A percentile compares a stretch with the other conserved stretches of the same genome.
Evolutionary conservation across 2,888 invertebrate species (phyloP).

Genomic region (Autographa gamma): DNA sequence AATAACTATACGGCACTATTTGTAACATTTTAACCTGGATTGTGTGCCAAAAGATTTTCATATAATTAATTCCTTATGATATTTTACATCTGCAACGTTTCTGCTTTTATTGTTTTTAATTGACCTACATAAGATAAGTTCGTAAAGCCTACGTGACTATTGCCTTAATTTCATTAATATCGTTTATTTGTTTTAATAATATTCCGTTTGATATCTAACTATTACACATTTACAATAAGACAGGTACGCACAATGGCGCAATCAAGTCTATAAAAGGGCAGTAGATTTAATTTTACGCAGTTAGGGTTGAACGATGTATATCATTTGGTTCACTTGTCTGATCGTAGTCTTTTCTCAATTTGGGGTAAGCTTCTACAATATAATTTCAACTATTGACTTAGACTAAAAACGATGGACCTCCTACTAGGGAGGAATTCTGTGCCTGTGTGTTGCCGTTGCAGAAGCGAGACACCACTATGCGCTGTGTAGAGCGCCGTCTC

Average conservation of each 20-base stretch:
- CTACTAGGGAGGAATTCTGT: too few species aligned
- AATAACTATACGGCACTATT: too few species aligned
- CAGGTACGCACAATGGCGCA: conserved; percentile 51
- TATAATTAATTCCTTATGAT: too few species aligned
- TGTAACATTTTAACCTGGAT: too few species aligned
- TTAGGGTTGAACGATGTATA: conserved; percentile 40
- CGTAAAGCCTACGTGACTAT: background rate
- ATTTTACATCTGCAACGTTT: too few species aligned
- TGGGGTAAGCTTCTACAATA: conserved; percentile 60
- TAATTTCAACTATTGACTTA: background rate
- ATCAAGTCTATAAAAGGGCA: conserved; percentile 41
- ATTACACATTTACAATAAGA: background rate
- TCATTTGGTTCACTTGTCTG: conserved; percentile 39
- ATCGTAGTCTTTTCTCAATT: conserved; percentile 53
- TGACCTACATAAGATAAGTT: background rate
- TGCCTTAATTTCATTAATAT: background rate
- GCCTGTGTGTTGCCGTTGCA: too few species aligned
- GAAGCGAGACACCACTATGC: too few species aligned
- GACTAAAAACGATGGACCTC: background rate
- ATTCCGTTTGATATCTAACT: background rate
- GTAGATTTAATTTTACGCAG: conserved; percentile 11
- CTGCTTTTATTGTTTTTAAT: background rate
- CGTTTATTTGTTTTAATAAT: background rate
- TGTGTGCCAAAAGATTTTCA: too few species aligned
- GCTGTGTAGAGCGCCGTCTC: too few species aligned